Evolutionary conservation across 2,888 invertebrate genomes (phyloP).

Genomic region (Imbricaverruca yamaguchii): DNA sequence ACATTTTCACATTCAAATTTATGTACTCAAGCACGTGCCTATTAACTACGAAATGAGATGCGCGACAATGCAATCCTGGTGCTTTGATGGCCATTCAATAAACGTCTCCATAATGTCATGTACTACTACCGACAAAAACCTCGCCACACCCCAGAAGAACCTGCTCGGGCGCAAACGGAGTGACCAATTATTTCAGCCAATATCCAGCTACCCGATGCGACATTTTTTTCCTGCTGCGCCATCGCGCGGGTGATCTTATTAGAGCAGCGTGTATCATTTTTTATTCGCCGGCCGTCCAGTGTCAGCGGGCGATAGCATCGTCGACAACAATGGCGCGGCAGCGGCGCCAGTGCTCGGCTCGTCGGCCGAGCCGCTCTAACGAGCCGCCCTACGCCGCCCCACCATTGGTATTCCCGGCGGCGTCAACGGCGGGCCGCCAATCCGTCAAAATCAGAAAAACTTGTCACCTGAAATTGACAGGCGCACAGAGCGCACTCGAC

Average conservation of each 20-base stretch:
- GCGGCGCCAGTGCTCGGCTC: background rate
- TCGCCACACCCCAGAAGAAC: background rate
- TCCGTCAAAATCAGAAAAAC: constrained; percentile 22
- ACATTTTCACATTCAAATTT: no score
- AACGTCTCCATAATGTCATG: no score
- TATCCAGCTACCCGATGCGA: background rate
- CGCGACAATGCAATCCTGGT: no score
- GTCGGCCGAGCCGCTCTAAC: background rate
- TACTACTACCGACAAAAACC: no score
- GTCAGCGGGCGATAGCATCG: background rate
- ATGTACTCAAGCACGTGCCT: no score
- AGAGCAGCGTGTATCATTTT: background rate
- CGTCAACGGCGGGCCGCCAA: background rate
- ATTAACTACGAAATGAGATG: no score
- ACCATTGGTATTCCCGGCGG: background rate
- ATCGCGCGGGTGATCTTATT: background rate
- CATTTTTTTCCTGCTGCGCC: background rate
- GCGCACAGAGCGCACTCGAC: background rate
- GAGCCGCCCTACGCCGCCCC: background rate
- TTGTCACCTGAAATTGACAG: constrained; percentile 21
- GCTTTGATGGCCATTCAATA: no score
- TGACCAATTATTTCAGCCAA: background rate
- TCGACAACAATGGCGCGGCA: background rate
- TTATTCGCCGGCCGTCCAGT: background rate
- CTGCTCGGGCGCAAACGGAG: background rate